phyloP scores from a whole-genome alignment of 2,113 vertebrate genomes.

The Scomber colias region DNA sequence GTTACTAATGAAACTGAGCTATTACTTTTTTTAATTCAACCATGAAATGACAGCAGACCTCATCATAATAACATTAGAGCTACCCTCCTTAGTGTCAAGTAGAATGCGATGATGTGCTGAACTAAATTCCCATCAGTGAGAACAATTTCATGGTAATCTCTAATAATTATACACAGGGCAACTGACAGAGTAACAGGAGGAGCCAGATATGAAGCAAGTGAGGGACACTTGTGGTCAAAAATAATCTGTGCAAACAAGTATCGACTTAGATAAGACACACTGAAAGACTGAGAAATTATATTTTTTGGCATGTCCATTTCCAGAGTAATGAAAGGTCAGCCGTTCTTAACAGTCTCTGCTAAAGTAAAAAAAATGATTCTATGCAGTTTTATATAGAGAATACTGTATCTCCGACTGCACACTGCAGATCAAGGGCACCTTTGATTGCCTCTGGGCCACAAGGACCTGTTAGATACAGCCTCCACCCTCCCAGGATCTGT shows the following conservation, averaged over 20 bases:
- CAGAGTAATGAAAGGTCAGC: neutral
- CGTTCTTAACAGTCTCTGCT: neutral
- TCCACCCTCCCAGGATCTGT: constrained; percentile 18
- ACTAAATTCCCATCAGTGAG: constrained; percentile 61
- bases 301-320: neutral
- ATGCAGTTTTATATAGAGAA: neutral
- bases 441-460: neutral
- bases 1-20: constrained; percentile 50
- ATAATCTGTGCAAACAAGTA: neutral
- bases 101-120: constrained; percentile 54
- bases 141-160: constrained; percentile 74
- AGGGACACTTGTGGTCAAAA: neutral
- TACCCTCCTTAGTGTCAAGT: constrained; percentile 60
- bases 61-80: constrained; percentile 72
- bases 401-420: constrained; percentile 6
- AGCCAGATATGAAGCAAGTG: constrained; percentile 22
- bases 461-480: constrained; percentile 4
- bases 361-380: constrained; percentile 5
- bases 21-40: constrained; percentile 70
- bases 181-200: constrained; percentile 44
- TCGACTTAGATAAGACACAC: neutral
- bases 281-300: neutral
- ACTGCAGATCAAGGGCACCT: constrained; percentile 38
- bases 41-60: constrained; percentile 72
- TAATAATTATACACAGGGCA: constrained; percentile 54